Conservation (phyloP, 2,797 vertebrate species). For the Rhincodon typus region DNA sequence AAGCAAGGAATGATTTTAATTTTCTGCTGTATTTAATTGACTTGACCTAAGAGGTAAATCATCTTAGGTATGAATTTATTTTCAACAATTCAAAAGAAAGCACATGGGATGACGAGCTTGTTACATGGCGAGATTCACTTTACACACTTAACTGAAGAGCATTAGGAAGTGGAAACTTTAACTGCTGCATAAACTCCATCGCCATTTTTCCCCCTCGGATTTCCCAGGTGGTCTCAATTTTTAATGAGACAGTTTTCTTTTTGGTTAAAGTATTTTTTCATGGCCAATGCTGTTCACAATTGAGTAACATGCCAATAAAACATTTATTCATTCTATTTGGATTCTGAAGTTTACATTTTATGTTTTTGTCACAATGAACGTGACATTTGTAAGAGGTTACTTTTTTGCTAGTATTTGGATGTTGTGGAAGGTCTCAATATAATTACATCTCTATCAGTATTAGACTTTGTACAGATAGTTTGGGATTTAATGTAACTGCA, state of each 20-base stretch:
- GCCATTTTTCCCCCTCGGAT: neutral
- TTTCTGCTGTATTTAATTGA: slow-evolving; percentile 32
- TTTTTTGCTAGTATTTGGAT: neutral
- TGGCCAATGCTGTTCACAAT: slow-evolving; percentile 87
- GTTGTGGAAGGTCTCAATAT: neutral
- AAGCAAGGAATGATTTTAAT: slow-evolving; percentile 13
- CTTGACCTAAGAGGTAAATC: neutral
- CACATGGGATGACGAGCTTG: neutral
- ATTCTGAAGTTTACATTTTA: slow-evolving; percentile 45
- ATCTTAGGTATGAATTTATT: slow-evolving; percentile 2
- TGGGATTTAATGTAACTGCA: neutral
- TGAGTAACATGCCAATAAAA: slow-evolving; percentile 91
- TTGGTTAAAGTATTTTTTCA: slow-evolving; percentile 66
- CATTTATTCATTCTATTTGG: slow-evolving; percentile 65
- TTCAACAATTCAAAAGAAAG: neutral
- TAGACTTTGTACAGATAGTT: neutral
- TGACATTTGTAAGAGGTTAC: too few relatives aligned
- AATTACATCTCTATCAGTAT: neutral
- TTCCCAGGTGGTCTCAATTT: slow-evolving; percentile 50
- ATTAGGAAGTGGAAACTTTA: neutral
- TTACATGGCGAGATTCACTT: neutral
- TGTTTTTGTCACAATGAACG: too few relatives aligned
- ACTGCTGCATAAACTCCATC: neutral
- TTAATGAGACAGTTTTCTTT: slow-evolving; percentile 56
- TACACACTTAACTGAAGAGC: neutral